Base-by-base conservation (phyloP, 2,888 invertebrate species). In the Meiosimyza platycephala region DNA sequence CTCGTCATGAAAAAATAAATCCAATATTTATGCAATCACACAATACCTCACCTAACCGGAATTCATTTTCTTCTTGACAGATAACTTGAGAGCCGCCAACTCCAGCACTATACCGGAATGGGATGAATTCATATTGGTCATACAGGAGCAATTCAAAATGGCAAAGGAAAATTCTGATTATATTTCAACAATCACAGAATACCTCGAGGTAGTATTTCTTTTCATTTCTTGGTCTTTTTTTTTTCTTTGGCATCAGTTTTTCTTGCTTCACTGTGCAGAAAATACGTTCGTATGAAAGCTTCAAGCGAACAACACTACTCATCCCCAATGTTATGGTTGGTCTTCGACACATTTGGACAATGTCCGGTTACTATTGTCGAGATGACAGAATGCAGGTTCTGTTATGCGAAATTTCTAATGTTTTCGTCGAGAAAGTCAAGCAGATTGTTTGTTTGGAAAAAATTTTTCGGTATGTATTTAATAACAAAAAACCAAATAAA, bases 361-460 rank as follows among this genome's bases (percentile, higher is more conserved):
- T 97, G 70, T 97, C 97, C 0, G 89, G 91, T 67, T 95, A 95
- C 80, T 97, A 94, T 84, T 92, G 94, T 75, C 91, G 89, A 0
- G 97, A 97, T 82, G 94, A 95, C 75, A 91, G 93, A 73, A 96
- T 97, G 96, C 92, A 95, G 40, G 92, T 93, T 0, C 88, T 98
- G 3, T 89, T 97, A 83, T 91, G 93, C 74, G 90, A 95, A 79
- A 94, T 97, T 79, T 95, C 95, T 0, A 93, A 93, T 91, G 93
- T 94, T 9, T 88, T 97, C 7, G 91, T 93, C 65, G 90, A 94
- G 75, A 94, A 95, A 85, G 92, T 95, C 5, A 92, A 92, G 79
- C 89, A 88, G 52, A 90, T 92, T 75, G 89, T 97, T 16, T 88
- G 92, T 75, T 91, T 94, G 6, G 90, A 92, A 76, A 90, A 89